Evolutionary conservation across 2,113 vertebrate species (phyloP), one percentile per base, ranked within the genome.

Genomic region (Pavo muticus): DNA sequence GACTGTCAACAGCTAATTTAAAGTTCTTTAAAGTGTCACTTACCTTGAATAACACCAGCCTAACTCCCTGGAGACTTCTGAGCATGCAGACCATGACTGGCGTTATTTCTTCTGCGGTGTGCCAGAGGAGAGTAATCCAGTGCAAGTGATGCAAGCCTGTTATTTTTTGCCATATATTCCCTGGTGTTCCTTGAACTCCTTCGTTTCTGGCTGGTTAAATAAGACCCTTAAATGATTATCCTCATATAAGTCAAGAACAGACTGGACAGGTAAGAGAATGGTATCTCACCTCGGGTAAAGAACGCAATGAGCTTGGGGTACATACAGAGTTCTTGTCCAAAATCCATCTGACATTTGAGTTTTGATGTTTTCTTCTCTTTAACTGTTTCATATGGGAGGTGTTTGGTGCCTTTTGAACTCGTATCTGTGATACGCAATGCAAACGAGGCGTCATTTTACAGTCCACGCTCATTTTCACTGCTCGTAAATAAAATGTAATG

Each of bases 1-100:
- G 80, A 70, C 94, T 96, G 93, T 96, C 91, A 96, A 69, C 95
- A 96, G 89, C 72, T 95, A 88, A 91, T 95, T 96, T 96, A 85
- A 90, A 90, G 91, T 94, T 95, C 84, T 97, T 93, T 95, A 50
- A 95, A 94, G 84, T 97, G 94, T 95, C 94, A 92, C 82, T 93
- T 95, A 75, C 60, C 85, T 95, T 96, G 89, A 96, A 74, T 94
- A 84, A 96, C 87, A 91, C 84, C 5, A 60, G 20, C 50, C 52
- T 69, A 1, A 4, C 56, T 96, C 94, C 90, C 92, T 64, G 56
- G 37, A 93, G 91, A 75, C 69, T 5, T 1, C 52, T 65, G 93
- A 94, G 29, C 70, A 9, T 3, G 12, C 54, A 89, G 80, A 42
- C 74, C 83, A 87, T 39, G 61, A 23, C 67, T 61, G 75, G 84